phyloP scores from a whole-genome alignment of 2,797 vertebrate genomes.

The Micrastur ruficollis region DNA sequence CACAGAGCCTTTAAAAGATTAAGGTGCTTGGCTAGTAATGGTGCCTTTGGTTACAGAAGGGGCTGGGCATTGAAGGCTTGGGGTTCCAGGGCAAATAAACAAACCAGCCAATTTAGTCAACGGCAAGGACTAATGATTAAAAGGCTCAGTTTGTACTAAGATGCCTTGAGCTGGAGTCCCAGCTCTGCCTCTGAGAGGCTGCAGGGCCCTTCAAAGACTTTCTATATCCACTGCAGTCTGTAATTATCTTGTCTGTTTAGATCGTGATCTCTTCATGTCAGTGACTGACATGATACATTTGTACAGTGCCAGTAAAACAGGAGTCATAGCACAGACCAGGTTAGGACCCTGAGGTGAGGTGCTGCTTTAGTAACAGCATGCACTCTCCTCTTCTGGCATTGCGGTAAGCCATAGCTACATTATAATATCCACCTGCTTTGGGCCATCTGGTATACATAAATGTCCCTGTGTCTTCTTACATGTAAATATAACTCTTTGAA shows the following conservation, averaged over 20 bases:
- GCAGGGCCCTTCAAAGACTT: not conserved
- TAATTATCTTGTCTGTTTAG: conserved; percentile 31
- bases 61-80: not conserved
- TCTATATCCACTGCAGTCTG: not conserved
- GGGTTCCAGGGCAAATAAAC: not conserved
- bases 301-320: conserved; percentile 6
- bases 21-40: not conserved
- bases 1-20: not conserved
- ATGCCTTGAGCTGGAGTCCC: not conserved
- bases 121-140: not conserved
- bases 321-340: not conserved
- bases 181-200: not conserved
- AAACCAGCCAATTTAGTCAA: not conserved
- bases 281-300: not conserved
- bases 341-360: conserved; percentile 17
- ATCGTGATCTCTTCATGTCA: not conserved
- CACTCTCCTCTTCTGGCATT: not conserved
- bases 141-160: not conserved
- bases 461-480: not conserved
- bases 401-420: not conserved
- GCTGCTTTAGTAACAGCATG: not conserved
- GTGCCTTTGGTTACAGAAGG: not conserved
- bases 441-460: conserved; percentile 23
- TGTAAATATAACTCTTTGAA: conserved; percentile 22
- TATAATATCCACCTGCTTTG: not conserved